A percentile compares a stretch with the other conserved stretches of the same genome.
Conservation (phyloP, 1,140 invertebrate species). For the Philotrypesis tridentata region DNA sequence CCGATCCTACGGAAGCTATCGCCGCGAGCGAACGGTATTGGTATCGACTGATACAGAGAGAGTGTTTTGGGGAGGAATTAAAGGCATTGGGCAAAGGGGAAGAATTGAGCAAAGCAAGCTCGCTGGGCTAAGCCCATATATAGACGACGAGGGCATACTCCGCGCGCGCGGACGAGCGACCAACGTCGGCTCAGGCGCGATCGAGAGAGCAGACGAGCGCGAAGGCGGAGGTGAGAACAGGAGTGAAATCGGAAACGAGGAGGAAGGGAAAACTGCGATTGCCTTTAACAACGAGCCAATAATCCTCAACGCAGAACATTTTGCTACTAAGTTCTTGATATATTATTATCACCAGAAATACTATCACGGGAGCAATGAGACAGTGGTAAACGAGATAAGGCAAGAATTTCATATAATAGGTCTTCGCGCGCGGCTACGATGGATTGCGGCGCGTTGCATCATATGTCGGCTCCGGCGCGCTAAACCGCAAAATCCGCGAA, state of each 20-base stretch:
- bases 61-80: background rate
- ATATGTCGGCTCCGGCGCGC: background rate
- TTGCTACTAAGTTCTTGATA: background rate
- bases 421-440: no score
- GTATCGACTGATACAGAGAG: background rate
- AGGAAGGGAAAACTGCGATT: no score
- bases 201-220: no score
- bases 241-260: background rate
- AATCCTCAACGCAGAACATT: background rate
- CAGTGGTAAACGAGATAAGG: no score
- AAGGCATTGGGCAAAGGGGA: background rate
- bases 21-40: background rate
- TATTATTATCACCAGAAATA: background rate
- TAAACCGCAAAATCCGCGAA: background rate
- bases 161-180: background rate
- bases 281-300: background rate
- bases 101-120: background rate
- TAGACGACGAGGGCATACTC: background rate
- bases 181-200: no score
- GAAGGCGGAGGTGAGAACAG: no score
- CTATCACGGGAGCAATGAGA: background rate
- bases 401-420: background rate
- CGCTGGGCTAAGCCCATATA: background rate
- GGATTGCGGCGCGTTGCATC: background rate
- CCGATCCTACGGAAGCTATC: no score